Evolutionary conservation across 2,888 invertebrate species (phyloP).

Genomic region (Acleris sparsana): DNA sequence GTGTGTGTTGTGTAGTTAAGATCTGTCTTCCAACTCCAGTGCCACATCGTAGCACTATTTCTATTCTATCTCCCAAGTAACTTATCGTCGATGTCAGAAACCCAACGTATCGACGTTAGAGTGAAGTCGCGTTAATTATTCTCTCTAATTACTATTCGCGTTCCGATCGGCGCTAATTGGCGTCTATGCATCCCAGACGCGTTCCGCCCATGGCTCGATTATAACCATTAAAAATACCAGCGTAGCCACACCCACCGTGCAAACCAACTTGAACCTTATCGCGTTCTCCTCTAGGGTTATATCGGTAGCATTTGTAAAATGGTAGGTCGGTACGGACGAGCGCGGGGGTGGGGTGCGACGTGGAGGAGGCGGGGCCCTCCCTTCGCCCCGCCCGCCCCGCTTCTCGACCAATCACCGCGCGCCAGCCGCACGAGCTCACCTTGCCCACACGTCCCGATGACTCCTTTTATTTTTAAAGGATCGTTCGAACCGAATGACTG

Average conservation of each 20-base stretch:
- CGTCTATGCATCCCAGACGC: conserved; percentile 69
- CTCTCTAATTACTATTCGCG: conserved; percentile 66
- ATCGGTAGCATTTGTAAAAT: conserved; percentile 59
- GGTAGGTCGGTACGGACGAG: conserved; percentile 59
- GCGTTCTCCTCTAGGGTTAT: conserved; percentile 47
- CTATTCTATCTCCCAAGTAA: no score
- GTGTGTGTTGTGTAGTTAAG: no score
- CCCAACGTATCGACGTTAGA: background rate
- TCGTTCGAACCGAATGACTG: conserved; percentile 28
- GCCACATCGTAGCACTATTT: no score
- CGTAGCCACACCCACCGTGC: conserved; percentile 47
- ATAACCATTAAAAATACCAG: conserved; percentile 69
- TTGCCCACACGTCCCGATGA: conserved; percentile 76
- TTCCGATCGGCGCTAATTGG: conserved; percentile 77
- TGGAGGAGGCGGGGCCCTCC: conserved; percentile 68
- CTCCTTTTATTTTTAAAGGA: conserved; percentile 54
- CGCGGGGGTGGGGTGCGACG: conserved; percentile 71
- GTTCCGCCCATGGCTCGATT: conserved; percentile 81
- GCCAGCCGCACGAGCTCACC: conserved; percentile 71
- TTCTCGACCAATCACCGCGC: conserved; percentile 68
- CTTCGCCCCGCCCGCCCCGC: conserved; percentile 74
- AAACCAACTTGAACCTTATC: conserved; percentile 56
- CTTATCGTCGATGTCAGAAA: no score
- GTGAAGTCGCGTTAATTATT: conserved; percentile 50
- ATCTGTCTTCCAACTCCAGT: no score